Evolutionary conservation across 1,140 invertebrate species (phyloP).

Genomic region (Papilio polyxenes): DNA sequence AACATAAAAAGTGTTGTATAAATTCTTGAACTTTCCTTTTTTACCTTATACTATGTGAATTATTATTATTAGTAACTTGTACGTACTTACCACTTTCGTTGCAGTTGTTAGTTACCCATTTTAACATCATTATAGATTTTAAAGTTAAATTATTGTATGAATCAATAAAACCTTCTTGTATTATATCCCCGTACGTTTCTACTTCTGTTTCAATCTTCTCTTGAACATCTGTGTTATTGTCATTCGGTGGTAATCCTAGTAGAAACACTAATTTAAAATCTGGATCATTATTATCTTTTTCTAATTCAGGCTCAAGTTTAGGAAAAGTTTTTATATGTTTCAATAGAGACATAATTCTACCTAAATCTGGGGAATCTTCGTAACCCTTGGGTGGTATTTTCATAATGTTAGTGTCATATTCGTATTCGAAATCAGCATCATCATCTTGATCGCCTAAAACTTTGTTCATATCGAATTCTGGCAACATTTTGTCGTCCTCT

Average conservation of each 20-base stretch:
- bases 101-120: slow-evolving; percentile 88
- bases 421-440: slow-evolving; percentile 58
- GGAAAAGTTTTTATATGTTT: slow-evolving; percentile 58
- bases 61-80: too few relatives aligned
- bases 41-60: too few relatives aligned
- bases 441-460: slow-evolving; percentile 61
- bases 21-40: too few relatives aligned
- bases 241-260: slow-evolving; percentile 61
- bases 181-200: slow-evolving; percentile 88
- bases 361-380: slow-evolving; percentile 62
- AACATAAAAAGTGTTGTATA: too few relatives aligned
- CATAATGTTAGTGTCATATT: slow-evolving; percentile 68
- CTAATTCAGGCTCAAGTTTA: slow-evolving; percentile 43
- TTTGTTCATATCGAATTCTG: slow-evolving; percentile 75
- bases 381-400: slow-evolving; percentile 74
- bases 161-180: slow-evolving; percentile 94
- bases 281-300: slow-evolving; percentile 42
- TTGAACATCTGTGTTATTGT: slow-evolving; percentile 75
- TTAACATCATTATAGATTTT: slow-evolving; percentile 92
- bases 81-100: slow-evolving; percentile 68
- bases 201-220: slow-evolving; percentile 82
- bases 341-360: slow-evolving; percentile 57
- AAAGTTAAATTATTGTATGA: slow-evolving; percentile 96
- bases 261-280: slow-evolving; percentile 72
- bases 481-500: slow-evolving; percentile 59